Evolutionary conservation across 2,797 vertebrate genomes (phyloP).

Genomic region (Capromys pilorides): DNA sequence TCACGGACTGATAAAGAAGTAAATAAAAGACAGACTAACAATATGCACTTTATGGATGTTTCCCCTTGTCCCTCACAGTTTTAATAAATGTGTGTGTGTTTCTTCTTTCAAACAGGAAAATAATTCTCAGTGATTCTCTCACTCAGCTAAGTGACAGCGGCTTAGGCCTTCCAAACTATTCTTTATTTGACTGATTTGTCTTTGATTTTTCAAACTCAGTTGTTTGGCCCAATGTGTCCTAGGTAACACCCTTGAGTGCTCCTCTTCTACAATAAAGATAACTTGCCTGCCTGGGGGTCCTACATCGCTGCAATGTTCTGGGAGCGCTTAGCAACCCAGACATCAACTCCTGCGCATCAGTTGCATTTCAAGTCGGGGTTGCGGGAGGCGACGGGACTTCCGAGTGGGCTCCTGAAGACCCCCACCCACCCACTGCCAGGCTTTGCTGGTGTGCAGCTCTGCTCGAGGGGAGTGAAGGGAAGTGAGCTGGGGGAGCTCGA

Average conservation of each 20-base stretch:
- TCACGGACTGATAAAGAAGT: not conserved
- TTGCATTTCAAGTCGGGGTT: not conserved
- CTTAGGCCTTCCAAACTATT: not conserved
- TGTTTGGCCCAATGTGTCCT: not conserved
- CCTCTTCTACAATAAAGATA: not conserved
- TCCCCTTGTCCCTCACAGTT: not conserved
- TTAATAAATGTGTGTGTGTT: not conserved
- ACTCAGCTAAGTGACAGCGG: not conserved
- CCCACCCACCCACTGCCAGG: not conserved
- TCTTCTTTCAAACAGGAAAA: not conserved
- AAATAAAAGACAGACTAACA: not conserved
- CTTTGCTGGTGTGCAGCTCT: not conserved
- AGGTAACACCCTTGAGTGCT: not conserved
- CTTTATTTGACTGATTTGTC: not conserved
- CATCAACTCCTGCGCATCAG: not conserved
- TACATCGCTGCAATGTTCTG: not conserved
- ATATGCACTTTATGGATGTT: not conserved
- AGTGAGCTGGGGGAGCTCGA: not conserved
- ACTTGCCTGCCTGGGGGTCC: not conserved
- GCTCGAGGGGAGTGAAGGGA: not conserved
- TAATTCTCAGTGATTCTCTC: not conserved
- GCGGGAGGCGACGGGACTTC: fast-evolving
- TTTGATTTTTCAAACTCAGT: conserved; percentile 33
- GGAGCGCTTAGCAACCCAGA: fast-evolving
- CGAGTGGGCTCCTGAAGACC: too few species aligned